Base-by-base conservation (phyloP, 2,113 vertebrate species). In the Clarias magur region DNA sequence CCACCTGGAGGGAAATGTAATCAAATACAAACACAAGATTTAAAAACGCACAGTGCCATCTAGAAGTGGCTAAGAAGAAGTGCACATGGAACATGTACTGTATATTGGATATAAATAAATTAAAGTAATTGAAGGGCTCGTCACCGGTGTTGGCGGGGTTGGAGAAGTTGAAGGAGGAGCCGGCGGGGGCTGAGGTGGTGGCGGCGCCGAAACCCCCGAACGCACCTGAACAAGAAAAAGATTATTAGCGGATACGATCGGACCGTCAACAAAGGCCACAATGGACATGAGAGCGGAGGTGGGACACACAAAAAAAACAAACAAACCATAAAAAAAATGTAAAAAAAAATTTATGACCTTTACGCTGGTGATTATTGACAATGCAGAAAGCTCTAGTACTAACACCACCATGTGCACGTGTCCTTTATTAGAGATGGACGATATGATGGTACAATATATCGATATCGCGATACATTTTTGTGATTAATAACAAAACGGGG, bases 181-280 rank as follows among this genome's bases (percentile, higher is more conserved):
- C 96, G 3, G 94, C 82, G 0, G 94, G 91, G 5, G 96, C 95
- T 68, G 94, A 89, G 54, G 97, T 98, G 54, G 97, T 93, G 0
- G 97, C 94, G 5, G 97, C 93, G 59, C 98, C 98, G 88, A 99
- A 99, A 30, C 97, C 97, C 75, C 98, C 97, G 81, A 99, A 99
- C 0, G 96, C 91, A 89, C 98, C 98, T 99, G 90, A 83, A 78
- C 65, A 86, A 1, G 90, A 38, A 89, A 2, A 56, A 56, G 38
- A 27, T 2, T 11, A 1, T 86, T 59, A 88, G 80, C 19, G 27
- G 27, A 67, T 54, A 3, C 17, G 60, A 86, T 11, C 7, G 4
- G n/a, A 57, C 19, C 42, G 8, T 15, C 27, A 68, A 17, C 48
- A 57, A 54, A 10, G 48, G 1, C 13, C 38, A 27, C 2, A 17